Percentiles rank a stretch among this genome's conserved stretches.
Conservation (phyloP, 1,140 invertebrate species). For the Ceratosolen solmsi region DNA sequence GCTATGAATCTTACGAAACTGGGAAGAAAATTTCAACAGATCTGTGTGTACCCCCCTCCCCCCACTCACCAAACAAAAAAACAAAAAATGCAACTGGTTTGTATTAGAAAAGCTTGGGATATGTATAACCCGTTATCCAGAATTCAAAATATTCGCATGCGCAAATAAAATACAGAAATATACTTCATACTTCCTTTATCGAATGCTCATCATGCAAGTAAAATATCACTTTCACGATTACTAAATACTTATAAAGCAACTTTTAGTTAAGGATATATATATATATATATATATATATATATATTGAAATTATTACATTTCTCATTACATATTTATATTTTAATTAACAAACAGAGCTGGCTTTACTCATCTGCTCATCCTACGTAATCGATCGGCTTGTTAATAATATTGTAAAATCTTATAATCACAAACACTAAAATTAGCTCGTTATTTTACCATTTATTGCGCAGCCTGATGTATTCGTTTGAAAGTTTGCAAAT, state of each 20-base stretch:
- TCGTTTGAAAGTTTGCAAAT: not conserved
- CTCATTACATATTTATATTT: too few relatives aligned
- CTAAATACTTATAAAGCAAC: too few relatives aligned
- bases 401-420: too few relatives aligned
- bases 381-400: too few relatives aligned
- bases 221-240: too few relatives aligned
- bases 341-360: too few relatives aligned
- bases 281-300: too few relatives aligned
- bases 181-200: not conserved
- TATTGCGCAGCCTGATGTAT: not conserved
- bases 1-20: slow-evolving; percentile 33
- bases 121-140: not conserved
- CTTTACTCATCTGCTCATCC: too few relatives aligned
- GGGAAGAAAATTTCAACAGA: slow-evolving; percentile 28
- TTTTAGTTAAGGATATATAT: too few relatives aligned
- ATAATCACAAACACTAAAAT: not conserved
- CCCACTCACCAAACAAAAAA: too few relatives aligned
- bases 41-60: not conserved
- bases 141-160: not conserved
- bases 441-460: not conserved
- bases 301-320: too few relatives aligned
- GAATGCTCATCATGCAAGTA: not conserved
- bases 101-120: slow-evolving; percentile 2
- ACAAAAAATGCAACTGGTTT: slow-evolving; percentile 5
- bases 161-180: not conserved